Conservation (phyloP, 2,113 vertebrate genomes). For the Phycodurus eques region DNA sequence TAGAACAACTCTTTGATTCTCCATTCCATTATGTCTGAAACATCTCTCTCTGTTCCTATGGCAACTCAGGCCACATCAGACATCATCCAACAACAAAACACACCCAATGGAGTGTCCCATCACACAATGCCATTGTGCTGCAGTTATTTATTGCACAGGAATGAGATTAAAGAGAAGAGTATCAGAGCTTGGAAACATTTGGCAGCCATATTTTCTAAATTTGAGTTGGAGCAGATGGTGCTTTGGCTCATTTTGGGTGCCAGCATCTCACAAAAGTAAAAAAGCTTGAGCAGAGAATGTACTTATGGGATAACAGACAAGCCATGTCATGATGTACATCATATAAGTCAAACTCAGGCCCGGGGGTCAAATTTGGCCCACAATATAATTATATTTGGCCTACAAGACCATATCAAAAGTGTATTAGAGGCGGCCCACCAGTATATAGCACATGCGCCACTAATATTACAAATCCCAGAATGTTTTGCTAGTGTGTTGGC, state of each 20-base stretch:
- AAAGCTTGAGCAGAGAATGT: constrained; percentile 15
- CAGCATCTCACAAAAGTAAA: constrained; percentile 10
- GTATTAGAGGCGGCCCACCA: too few relatives aligned
- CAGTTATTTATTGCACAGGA: constrained; percentile 34
- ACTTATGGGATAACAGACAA: background rate
- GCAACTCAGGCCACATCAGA: constrained; percentile 37
- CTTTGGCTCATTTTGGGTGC: constrained; percentile 33
- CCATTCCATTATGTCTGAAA: constrained; percentile 22
- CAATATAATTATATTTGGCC: too few relatives aligned
- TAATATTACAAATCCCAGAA: too few relatives aligned
- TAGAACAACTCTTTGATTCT: constrained; percentile 25
- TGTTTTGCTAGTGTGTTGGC: too few relatives aligned
- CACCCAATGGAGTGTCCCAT: constrained; percentile 16
- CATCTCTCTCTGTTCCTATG: constrained; percentile 14
- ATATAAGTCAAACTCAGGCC: too few relatives aligned
- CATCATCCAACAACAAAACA: constrained; percentile 28
- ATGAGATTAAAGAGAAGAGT: constrained; percentile 19
- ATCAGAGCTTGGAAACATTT: constrained; percentile 16
- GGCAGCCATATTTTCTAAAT: constrained; percentile 23
- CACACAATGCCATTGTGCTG: background rate
- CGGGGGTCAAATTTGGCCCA: too few relatives aligned
- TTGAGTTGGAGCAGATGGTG: constrained; percentile 55
- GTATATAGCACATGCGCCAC: too few relatives aligned
- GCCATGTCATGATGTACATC: background rate
- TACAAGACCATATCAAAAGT: too few relatives aligned